These are phyloP conservation scores for Odontamblyopus lacepedii DNA, from an alignment of 2,797 vertebrate genomes.

Conservation along the genomic window DNA sequence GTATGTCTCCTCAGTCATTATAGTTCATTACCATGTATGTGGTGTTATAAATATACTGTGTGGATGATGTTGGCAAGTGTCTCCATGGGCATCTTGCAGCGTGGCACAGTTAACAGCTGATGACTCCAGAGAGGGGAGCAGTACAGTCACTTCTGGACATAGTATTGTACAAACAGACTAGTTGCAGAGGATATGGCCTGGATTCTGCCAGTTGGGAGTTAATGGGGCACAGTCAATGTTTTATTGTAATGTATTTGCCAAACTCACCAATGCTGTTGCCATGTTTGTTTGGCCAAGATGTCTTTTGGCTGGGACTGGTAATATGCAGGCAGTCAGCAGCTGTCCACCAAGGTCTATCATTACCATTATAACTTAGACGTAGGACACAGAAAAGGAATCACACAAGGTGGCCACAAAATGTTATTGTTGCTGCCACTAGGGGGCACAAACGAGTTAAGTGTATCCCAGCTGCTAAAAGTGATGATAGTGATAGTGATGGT, in stretches of 20 bases:
- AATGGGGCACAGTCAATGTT: constrained; percentile 13
- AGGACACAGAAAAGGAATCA: background rate
- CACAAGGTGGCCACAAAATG: background rate
- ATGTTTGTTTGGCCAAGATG: constrained; percentile 16
- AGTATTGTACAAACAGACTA: constrained; percentile 2
- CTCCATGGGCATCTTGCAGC: background rate
- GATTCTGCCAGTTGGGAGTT: constrained; percentile 11
- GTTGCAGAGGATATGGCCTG: constrained; percentile 6
- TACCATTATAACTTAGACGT: background rate
- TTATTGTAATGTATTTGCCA: constrained; percentile 9
- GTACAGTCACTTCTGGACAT: constrained; percentile 6
- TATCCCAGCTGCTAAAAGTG: background rate
- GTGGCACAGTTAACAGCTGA: constrained; percentile 4
- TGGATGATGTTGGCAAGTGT: background rate
- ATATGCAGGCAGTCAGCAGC: background rate
- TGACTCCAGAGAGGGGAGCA: background rate
- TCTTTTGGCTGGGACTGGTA: background rate
- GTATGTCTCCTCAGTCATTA: background rate
- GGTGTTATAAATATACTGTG: background rate
- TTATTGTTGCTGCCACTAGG: background rate
- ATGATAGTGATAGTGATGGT: no score
- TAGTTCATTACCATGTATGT: background rate
- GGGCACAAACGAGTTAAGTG: background rate
- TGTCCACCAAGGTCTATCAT: constrained; percentile 8
- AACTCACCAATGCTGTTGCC: constrained; percentile 4